Conservation (phyloP, 1,140 invertebrate species). For the Ips typographus region DNA sequence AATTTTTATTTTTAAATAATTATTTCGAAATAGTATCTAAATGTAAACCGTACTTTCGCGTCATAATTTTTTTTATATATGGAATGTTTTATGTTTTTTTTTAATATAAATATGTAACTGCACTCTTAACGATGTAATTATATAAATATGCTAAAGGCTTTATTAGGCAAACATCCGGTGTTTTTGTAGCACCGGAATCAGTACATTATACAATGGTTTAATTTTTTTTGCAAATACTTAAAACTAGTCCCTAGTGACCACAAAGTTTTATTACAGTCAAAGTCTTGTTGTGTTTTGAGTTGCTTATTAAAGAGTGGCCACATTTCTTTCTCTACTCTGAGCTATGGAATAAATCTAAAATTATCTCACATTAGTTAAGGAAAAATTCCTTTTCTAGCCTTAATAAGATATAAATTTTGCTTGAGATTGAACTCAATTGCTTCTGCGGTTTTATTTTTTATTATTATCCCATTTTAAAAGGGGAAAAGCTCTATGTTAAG, state of each 20-base stretch:
- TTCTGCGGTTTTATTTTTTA: neutral
- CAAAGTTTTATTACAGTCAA: neutral
- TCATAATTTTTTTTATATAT: slow-evolving; percentile 39
- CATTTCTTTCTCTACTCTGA: no score
- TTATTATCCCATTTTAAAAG: no score
- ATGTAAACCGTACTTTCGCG: slow-evolving; percentile 41
- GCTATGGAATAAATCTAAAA: neutral
- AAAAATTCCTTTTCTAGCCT: neutral
- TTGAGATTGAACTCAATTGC: slow-evolving; percentile 1
- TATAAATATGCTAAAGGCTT: slow-evolving; percentile 50
- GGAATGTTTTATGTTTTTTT: slow-evolving; percentile 45
- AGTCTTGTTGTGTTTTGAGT: no score
- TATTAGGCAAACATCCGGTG: slow-evolving; percentile 51
- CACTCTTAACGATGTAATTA: slow-evolving; percentile 43
- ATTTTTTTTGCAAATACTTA: slow-evolving; percentile 47
- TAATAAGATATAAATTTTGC: no score
- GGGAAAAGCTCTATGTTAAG: no score
- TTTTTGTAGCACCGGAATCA: slow-evolving; percentile 45
- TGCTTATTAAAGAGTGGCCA: no score
- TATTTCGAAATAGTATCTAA: slow-evolving; percentile 43
- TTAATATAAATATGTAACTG: slow-evolving; percentile 47
- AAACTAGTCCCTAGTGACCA: slow-evolving; percentile 38
- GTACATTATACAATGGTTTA: slow-evolving; percentile 39
- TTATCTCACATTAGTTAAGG: neutral
- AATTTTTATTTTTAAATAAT: slow-evolving; percentile 41